Conservation (phyloP, 2,797 vertebrate genomes). For the Euphonia xanthogaster region DNA sequence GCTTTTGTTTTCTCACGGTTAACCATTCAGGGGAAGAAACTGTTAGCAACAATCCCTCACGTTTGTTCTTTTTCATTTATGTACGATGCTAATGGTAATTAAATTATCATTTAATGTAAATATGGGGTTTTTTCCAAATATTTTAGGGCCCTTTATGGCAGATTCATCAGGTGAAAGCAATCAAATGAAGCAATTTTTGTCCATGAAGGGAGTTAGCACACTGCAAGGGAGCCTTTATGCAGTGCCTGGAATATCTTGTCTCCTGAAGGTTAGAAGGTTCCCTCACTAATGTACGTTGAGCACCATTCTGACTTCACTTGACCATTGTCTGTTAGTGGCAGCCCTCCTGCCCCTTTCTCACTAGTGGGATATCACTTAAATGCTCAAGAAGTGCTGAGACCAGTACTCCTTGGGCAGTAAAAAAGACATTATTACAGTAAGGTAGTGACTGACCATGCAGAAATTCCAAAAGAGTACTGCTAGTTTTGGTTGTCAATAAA, state of each 20-base stretch:
- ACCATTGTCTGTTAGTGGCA: neutral
- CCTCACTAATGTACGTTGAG: neutral
- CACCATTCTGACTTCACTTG: neutral
- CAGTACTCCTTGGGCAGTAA: neutral
- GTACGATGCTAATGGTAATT: neutral
- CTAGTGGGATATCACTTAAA: neutral
- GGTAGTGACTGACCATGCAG: neutral
- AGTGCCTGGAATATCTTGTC: neutral
- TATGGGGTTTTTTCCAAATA: neutral
- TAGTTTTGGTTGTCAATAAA: neutral
- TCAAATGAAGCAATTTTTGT: neutral
- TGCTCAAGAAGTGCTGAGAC: neutral
- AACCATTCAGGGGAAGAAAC: neutral
- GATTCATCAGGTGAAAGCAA: neutral
- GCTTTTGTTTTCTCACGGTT: neutral
- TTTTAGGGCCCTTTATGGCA: neutral
- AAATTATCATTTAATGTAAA: neutral
- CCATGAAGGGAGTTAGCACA: neutral
- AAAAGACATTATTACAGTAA: neutral
- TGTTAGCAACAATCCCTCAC: neutral
- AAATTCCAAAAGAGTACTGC: neutral
- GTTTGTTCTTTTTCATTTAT: neutral
- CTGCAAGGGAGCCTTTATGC: neutral
- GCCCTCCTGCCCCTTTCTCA: neutral
- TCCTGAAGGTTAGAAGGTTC: neutral